Percentiles rank a stretch among this genome's conserved stretches.
These are phyloP conservation scores for Arctopsyche grandis DNA, from an alignment of 1,140 invertebrate genomes.

Conservation along the genomic window DNA sequence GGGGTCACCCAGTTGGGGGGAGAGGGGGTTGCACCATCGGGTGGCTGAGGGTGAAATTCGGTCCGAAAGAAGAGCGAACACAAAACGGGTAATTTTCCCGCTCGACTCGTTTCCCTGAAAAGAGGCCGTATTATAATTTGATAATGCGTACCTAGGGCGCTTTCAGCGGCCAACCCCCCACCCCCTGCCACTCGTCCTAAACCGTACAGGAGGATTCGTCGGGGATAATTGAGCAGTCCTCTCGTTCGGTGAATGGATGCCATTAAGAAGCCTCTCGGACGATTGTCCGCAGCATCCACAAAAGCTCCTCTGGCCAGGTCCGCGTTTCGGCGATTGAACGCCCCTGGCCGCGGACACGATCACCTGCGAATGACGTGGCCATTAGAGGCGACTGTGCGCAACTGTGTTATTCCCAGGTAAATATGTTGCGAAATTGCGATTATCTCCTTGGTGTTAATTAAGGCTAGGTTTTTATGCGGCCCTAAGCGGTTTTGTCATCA, in stretches of 20 bases:
- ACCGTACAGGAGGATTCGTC: not conserved
- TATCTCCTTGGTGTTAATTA: not conserved
- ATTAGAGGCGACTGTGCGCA: not conserved
- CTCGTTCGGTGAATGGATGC: constrained; percentile 19
- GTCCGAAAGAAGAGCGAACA: not conserved
- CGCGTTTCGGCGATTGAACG: no score
- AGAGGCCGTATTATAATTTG: constrained; percentile 41
- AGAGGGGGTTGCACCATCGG: no score
- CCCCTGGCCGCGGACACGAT: not conserved
- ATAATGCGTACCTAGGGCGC: constrained; percentile 28
- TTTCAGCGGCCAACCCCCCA: not conserved
- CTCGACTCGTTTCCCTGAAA: constrained; percentile 39
- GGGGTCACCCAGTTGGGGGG: not conserved
- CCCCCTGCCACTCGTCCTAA: not conserved
- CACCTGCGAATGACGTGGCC: constrained; percentile 15
- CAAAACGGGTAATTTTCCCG: constrained; percentile 43
- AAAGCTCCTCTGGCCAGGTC: not conserved
- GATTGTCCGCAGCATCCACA: not conserved
- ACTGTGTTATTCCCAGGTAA: not conserved
- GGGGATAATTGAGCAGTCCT: constrained; percentile 42
- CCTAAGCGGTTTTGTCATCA: not conserved
- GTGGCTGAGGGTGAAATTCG: not conserved
- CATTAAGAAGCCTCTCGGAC: constrained; percentile 23
- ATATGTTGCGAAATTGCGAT: constrained; percentile 10
- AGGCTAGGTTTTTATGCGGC: not conserved